Evolutionary conservation across 2,888 invertebrate species (phyloP), one percentile per base, ranked within the genome.

Genomic region (Willowsia nigromaculata): DNA sequence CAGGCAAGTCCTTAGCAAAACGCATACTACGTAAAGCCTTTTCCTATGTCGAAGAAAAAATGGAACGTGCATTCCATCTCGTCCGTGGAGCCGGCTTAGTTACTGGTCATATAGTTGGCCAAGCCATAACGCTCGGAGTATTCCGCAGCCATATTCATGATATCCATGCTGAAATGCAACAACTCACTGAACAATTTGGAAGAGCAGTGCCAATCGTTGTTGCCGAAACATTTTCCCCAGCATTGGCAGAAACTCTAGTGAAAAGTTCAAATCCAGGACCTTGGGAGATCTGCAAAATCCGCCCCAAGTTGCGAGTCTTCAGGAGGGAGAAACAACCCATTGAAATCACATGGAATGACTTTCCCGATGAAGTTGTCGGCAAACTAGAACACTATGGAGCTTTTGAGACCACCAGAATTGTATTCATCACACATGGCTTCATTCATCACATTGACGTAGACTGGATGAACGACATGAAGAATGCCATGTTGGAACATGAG

Each of bases 81-180:
- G 90, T 88, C 15, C 71, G 91, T 0, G 91, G 91, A 6, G 89
- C 89, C 1, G 91, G 91, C 0, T 76, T 87, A 15, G 89, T 91
- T 30, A 91, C 91, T 7, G 90, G 91, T 11, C 91, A 91, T 59
- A 89, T 91, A 0, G 85, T 91, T 22, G 91, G 91, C 0, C 91
- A 91, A 78, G 89, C 90, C 30, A 85, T 91, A 18, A 90, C 89
- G n/a, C 89, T 91, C 22, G 84, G 87, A 13, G 80, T 91, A 0
- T 91, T 91, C 78, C 50, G 89, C 27, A 89, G 88, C 47, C 81
- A 87, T 43, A 87, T 87, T 59, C 71, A 71, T 33, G 87, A 87
- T 11, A 81, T 87, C 18, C 87, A 87, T 27, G 81, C 87, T 1
- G 91, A 91, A 87, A 89, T 90, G 33, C 91, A 91, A 50, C 89